A percentile compares a stretch with the other conserved stretches of the same genome.
Evolutionary conservation across 2,797 vertebrate genomes (phyloP).

Genomic region (Eulemur albifrons): DNA sequence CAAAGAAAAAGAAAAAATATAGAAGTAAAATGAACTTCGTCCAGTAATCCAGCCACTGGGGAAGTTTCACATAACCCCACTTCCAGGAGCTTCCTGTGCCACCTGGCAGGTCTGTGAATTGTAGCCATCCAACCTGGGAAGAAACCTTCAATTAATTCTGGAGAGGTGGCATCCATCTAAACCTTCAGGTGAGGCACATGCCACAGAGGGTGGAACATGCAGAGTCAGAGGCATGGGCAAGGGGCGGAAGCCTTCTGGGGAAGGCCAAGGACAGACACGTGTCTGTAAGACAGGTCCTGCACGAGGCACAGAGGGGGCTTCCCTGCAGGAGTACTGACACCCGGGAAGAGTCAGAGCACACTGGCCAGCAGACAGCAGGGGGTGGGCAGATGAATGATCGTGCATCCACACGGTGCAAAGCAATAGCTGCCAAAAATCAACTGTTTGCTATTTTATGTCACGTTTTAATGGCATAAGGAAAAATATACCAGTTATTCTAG

Average conservation of each 20-base stretch:
- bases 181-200: neutral
- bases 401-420: neutral
- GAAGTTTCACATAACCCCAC: neutral
- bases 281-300: fast-evolving
- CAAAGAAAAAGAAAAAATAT: too few relatives aligned
- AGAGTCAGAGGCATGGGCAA: neutral
- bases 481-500: neutral
- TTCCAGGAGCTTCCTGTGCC: neutral
- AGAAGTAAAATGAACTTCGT: neutral
- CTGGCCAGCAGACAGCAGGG: neutral
- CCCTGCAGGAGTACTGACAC: too few relatives aligned
- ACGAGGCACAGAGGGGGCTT: neutral
- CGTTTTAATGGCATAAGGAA: neutral
- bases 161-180: neutral
- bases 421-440: neutral
- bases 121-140: fast-evolving
- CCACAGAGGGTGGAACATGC: neutral
- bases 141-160: neutral
- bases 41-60: neutral
- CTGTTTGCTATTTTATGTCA: neutral
- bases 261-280: fast-evolving
- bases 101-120: neutral
- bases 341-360: neutral
- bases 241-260: neutral
- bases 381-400: fast-evolving